Evolutionary conservation across 1,140 invertebrate species (phyloP).

Genomic region (Lucilia cuprina): DNA sequence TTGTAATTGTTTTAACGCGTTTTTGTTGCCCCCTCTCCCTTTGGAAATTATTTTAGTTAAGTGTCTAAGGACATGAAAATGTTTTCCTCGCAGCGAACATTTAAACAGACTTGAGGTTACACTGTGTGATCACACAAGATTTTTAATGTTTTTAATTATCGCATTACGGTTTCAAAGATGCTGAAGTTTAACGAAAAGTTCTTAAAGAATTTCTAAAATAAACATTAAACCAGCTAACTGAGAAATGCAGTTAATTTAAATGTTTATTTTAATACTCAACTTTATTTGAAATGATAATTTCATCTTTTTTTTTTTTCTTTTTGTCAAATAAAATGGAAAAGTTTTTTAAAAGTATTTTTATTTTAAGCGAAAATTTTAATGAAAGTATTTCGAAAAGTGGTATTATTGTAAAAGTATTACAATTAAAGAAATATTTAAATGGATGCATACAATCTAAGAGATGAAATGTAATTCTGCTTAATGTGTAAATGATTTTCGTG

Average conservation of each 20-base stretch:
- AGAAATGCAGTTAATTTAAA: constrained; percentile 27
- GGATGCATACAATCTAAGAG: too few relatives aligned
- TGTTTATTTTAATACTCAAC: constrained; percentile 23
- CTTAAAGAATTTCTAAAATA: constrained; percentile 18
- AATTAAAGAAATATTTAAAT: too few relatives aligned
- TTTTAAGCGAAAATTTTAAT: not conserved
- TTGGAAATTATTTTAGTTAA: too few relatives aligned
- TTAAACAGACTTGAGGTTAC: not conserved
- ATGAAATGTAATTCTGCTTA: too few relatives aligned
- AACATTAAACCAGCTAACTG: not conserved
- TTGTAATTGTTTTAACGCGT: constrained; percentile 30
- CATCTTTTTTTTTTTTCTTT: not conserved
- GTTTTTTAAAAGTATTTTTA: not conserved
- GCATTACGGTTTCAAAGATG: constrained; percentile 24
- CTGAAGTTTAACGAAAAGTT: not conserved
- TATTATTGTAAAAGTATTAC: too few relatives aligned
- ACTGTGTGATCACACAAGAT: constrained; percentile 28
- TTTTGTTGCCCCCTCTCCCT: not conserved
- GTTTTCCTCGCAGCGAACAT: too few relatives aligned
- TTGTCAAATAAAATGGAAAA: not conserved
- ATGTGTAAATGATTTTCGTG: too few relatives aligned
- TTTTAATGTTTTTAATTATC: constrained; percentile 35
- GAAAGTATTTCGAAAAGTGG: not conserved
- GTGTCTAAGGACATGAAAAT: too few relatives aligned
- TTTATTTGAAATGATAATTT: constrained; percentile 31